These are phyloP conservation scores for Parus major DNA, from an alignment of 2,113 vertebrate species.

Conservation along the genomic window DNA sequence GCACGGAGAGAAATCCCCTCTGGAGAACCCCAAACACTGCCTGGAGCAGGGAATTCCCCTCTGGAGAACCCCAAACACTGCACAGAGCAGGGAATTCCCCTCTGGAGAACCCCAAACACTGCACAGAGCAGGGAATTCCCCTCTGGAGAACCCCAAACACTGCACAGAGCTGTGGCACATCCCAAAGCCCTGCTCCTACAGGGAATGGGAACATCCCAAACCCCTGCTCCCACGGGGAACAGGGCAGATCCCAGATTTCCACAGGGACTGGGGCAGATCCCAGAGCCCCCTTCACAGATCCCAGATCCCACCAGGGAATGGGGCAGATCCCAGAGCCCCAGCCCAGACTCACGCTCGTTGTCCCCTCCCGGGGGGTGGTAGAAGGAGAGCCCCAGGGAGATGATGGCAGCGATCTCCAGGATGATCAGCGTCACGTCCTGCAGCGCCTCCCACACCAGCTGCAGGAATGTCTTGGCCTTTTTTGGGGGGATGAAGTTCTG, in stretches of 20 bases:
- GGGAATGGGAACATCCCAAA: no score
- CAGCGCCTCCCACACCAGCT: constrained; percentile 97
- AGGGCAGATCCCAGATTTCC: background rate
- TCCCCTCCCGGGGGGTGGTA: constrained; percentile 87
- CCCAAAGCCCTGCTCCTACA: background rate
- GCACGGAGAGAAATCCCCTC: fast-evolving
- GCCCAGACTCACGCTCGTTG: constrained; percentile 78
- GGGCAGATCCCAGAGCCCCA: background rate
- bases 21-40: background rate
- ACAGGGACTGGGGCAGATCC: background rate
- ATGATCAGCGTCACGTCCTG: constrained; percentile 98
- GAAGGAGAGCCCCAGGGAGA: constrained; percentile 93
- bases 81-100: background rate
- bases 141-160: background rate
- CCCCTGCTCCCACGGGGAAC: background rate
- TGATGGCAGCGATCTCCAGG: constrained; percentile 94
- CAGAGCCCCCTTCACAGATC: background rate
- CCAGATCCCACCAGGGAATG: background rate
- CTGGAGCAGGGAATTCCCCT: no score
- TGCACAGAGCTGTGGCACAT: no score
- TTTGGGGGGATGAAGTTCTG: constrained; percentile 95
- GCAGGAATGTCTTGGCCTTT: constrained; percentile 94
- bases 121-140: background rate
- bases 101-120: constrained; percentile 71
- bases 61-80: constrained; percentile 72